Percentiles rank a stretch among this genome's conserved stretches.
These are phyloP conservation scores for Ectemnius continuus DNA, from an alignment of 2,888 invertebrate genomes.

Conservation along the genomic window DNA sequence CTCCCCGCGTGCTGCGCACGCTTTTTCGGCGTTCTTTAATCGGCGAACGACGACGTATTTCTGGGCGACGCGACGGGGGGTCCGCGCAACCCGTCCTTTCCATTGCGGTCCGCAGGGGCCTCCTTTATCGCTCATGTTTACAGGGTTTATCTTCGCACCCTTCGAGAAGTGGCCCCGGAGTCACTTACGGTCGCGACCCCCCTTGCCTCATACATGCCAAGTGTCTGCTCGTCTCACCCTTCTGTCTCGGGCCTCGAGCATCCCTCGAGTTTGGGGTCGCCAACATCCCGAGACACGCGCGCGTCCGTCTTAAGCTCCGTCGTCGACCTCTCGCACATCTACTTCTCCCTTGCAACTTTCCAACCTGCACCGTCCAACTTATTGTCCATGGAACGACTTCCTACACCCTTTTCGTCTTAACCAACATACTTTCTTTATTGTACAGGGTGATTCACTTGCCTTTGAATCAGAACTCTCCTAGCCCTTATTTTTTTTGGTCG, in stretches of 20 bases:
- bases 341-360: background rate
- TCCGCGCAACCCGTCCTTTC: slow-evolving; percentile 12
- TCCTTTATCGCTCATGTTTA: slow-evolving; percentile 68
- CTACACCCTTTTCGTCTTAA: too few relatives aligned
- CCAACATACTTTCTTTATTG: too few relatives aligned
- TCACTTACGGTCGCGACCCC: slow-evolving; percentile 57
- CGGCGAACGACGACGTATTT: slow-evolving; percentile 50
- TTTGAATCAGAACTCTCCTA: too few relatives aligned
- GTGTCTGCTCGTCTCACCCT: slow-evolving; percentile 33
- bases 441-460: too few relatives aligned
- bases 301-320: background rate
- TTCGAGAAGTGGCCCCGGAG: slow-evolving; percentile 44
- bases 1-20: too few relatives aligned
- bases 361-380: background rate
- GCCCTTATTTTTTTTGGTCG: too few relatives aligned
- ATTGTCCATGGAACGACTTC: too few relatives aligned
- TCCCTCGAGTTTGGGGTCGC: slow-evolving; percentile 38
- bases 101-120: slow-evolving; percentile 19
- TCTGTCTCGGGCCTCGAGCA: slow-evolving; percentile 24
- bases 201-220: slow-evolving; percentile 41
- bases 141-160: slow-evolving; percentile 65
- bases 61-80: background rate
- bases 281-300: slow-evolving; percentile 28
- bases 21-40: slow-evolving; percentile 47
- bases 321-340: background rate